A percentile compares a stretch with the other conserved stretches of the same genome.
Conservation (phyloP, 2,888 invertebrate species). For the Spicauda simplicius region DNA sequence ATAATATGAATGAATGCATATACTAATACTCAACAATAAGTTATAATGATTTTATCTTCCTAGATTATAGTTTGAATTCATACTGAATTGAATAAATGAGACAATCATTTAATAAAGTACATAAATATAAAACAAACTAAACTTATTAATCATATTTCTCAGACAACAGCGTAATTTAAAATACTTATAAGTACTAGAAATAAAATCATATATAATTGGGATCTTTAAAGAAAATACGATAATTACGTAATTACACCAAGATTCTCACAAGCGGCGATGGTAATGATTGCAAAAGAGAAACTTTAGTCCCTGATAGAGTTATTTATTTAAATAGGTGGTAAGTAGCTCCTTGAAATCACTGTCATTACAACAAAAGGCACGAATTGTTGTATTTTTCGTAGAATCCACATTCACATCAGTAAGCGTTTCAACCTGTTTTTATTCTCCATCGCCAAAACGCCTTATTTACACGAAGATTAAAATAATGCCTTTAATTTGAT, state of each 20-base stretch:
- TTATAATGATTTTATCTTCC: too few species aligned
- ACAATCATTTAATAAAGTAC: too few species aligned
- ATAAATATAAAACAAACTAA: neutral
- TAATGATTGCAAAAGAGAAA: constrained; percentile 13
- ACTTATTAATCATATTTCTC: neutral
- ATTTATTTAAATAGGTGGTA: constrained; percentile 32
- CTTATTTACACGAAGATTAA: neutral
- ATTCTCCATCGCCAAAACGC: neutral
- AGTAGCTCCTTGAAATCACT: constrained; percentile 11
- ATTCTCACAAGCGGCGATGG: neutral
- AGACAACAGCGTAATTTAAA: constrained; percentile 10
- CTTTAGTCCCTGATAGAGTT: constrained; percentile 22
- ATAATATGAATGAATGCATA: too few species aligned
- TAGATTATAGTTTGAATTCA: too few species aligned
- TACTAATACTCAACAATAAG: too few species aligned
- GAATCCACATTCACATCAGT: constrained; percentile 10
- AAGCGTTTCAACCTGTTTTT: constrained; percentile 14
- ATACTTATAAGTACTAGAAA: neutral
- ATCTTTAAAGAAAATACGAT: constrained; percentile 8
- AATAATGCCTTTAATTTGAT: constrained; percentile 2
- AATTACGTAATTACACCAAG: constrained; percentile 11
- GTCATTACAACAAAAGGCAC: constrained; percentile 29
- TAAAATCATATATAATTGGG: constrained; percentile 5
- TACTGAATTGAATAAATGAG: too few species aligned
- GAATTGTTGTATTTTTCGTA: constrained; percentile 6